Evolutionary conservation across 2,797 vertebrate species (phyloP), one percentile per base, ranked within the genome.

Genomic region (Synanceia verrucosa): DNA sequence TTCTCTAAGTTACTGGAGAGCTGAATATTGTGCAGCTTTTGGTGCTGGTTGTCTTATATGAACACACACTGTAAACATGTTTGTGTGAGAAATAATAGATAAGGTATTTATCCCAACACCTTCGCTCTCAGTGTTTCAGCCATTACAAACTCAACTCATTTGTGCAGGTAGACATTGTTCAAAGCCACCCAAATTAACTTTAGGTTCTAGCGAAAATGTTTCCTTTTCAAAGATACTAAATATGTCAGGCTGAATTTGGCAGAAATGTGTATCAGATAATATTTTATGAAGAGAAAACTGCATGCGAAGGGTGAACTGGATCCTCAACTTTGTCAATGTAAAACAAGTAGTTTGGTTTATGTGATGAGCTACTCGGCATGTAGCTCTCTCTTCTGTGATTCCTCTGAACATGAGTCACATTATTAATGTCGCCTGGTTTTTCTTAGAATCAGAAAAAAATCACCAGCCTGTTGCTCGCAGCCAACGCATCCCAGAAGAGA

Each of bases 341-440:
- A 41, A 43, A 59, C 44, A 55, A 60, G 43, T 9, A 21, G 37
- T 48, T 73, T 34, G 12, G 4, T 66, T 59, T 63, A 24, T 58
- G 11, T 44, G 59, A 68, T 58, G 73, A 73, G 39, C 9, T 26
- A 14, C 46, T 69, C 59, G 75, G 51, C 70, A 62, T 24, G 71
- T 16, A 37, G 10, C 59, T 12, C 3, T n/a, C 9, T 51, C 55
- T 47, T 61, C 36, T 44, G 79, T 67, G 80, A 85, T 79, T 85
- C 57, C 70, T 50, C 2, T 58, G 26, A 74, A 50, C 63, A 76
- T 71, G 79, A 86, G 33, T 86, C 82, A 82, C 23, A 3, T 76
- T 65, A 70, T 77, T 82, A 53, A 83, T 62, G 28, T 65, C 23
- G 70, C 65, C 41, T 65, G 29, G 21, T 78, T 80, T 78, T 52